phyloP scores from a whole-genome alignment of 2,113 vertebrate genomes.

The Murina feae region DNA sequence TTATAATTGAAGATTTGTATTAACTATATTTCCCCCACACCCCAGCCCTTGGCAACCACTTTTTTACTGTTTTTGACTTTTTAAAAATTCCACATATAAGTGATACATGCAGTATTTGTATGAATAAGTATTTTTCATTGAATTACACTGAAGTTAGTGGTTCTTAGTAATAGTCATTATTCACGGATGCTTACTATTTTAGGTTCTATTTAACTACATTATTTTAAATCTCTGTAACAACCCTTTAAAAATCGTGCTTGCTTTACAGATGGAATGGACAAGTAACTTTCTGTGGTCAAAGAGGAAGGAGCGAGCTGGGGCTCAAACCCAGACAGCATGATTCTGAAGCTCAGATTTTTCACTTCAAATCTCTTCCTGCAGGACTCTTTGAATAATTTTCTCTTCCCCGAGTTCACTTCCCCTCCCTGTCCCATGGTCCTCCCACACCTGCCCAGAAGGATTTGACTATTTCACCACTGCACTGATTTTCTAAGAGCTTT shows the following conservation, averaged over 20 bases:
- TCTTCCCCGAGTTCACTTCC: not conserved
- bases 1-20: not conserved
- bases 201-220: not conserved
- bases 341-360: not conserved
- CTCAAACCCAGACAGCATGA: not conserved
- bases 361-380: not conserved
- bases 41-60: not conserved
- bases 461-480: not conserved
- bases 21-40: accelerated
- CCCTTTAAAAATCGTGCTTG: not conserved
- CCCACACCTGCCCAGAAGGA: not conserved
- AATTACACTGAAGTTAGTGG: not conserved
- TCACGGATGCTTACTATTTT: not conserved
- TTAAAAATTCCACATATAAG: not conserved
- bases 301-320: not conserved
- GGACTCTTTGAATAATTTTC: not conserved
- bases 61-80: not conserved
- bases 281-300: not conserved
- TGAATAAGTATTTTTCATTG: not conserved
- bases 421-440: not conserved
- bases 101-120: not conserved
- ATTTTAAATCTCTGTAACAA: not conserved
- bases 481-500: not conserved
- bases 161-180: not conserved
- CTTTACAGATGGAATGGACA: not conserved